Evolutionary conservation across 1,140 invertebrate genomes (phyloP).

Genomic region (Aphidius gifuensis): DNA sequence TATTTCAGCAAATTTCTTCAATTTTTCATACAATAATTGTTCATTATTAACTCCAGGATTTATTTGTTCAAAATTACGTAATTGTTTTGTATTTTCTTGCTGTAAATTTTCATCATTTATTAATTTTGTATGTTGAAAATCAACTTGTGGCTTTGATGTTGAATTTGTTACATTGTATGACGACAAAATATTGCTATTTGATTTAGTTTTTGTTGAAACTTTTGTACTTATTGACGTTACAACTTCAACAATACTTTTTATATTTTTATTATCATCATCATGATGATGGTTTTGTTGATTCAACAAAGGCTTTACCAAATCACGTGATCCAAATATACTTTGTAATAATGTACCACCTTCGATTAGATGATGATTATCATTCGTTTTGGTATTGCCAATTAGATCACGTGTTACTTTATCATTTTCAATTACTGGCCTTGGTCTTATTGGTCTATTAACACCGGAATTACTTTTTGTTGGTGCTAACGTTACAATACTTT

Average conservation of each 20-base stretch:
- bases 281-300: neutral
- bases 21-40: constrained; percentile 34
- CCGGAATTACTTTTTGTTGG: constrained; percentile 46
- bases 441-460: constrained; percentile 43
- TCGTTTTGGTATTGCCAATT: constrained; percentile 16
- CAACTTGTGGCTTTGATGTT: constrained; percentile 26
- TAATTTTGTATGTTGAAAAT: neutral
- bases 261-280: constrained; percentile 11
- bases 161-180: constrained; percentile 37
- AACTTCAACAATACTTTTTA: constrained; percentile 48
- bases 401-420: constrained; percentile 27
- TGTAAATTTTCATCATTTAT: neutral
- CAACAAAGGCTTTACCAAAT: neutral
- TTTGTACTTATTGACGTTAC: constrained; percentile 51
- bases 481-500: constrained; percentile 43
- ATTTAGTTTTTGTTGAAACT: constrained; percentile 44
- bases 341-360: constrained; percentile 35
- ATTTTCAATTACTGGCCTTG: constrained; percentile 39
- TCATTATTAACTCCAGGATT: constrained; percentile 36
- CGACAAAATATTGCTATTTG: constrained; percentile 34
- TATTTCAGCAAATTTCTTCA: constrained; percentile 38
- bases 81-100: constrained; percentile 6
- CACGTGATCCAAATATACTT: constrained; percentile 35
- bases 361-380: neutral
- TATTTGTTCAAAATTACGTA: constrained; percentile 41